phyloP scores from a whole-genome alignment of 2,113 vertebrate genomes.

The Ancistrus triradiatus region DNA sequence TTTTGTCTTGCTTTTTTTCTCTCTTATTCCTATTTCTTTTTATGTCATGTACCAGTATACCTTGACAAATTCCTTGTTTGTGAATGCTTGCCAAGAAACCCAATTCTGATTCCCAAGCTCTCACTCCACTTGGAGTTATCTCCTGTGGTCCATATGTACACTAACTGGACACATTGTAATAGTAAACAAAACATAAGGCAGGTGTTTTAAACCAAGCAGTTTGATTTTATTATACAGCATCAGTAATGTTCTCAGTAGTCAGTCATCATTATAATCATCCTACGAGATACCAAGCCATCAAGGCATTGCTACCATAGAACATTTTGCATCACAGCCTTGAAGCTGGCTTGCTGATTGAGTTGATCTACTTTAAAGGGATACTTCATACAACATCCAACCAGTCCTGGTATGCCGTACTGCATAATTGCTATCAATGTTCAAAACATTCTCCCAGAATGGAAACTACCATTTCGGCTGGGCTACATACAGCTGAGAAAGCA shows the following conservation, averaged over 20 bases:
- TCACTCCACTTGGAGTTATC: too few relatives aligned
- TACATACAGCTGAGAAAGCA: slow-evolving; percentile 18
- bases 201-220: slow-evolving; percentile 37
- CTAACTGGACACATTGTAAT: background rate
- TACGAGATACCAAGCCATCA: slow-evolving; percentile 14
- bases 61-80: too few relatives aligned
- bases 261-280: slow-evolving; percentile 1
- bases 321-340: slow-evolving; percentile 17
- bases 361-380: slow-evolving; percentile 23
- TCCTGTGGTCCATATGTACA: too few relatives aligned
- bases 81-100: too few relatives aligned
- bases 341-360: slow-evolving; percentile 15
- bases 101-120: too few relatives aligned
- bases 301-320: slow-evolving; percentile 17
- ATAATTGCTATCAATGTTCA: slow-evolving; percentile 11
- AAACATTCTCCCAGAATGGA: slow-evolving; percentile 19
- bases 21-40: too few relatives aligned
- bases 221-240: slow-evolving; percentile 40
- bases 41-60: too few relatives aligned
- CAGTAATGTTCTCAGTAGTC: slow-evolving; percentile 16
- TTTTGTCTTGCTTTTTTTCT: too few relatives aligned
- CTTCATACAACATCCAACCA: slow-evolving; percentile 13
- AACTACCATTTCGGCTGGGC: slow-evolving; percentile 25
- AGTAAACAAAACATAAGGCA: slow-evolving; percentile 11
- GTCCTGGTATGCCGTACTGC: slow-evolving; percentile 14